Base-by-base conservation (phyloP, 2,888 invertebrate species). In the Drosophila suboccidentalis region DNA sequence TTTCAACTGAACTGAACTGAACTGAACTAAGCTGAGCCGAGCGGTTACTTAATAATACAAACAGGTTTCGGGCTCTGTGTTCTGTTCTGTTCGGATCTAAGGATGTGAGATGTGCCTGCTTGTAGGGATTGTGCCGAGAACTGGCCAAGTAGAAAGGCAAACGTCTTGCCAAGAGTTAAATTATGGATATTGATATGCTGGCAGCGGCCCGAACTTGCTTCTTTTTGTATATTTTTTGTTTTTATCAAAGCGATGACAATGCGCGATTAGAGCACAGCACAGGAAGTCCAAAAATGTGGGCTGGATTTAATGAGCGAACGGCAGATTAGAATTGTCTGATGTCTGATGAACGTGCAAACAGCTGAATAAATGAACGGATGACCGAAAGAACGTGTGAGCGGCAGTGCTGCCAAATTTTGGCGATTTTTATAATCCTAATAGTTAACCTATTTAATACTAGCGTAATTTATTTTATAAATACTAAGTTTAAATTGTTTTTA, bases 41-140 rank as follows among this genome's bases (percentile, higher is more conserved):
- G 60, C 76, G 83, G 86, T 85, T 88, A 85, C 84, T 85, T 83
- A 85, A 88, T 88, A 85, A 86, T 86, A 70, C 88, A 88, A 85
- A 88, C 84, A 69, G 88, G 84, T 85, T 85, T 87, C 66, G 47
- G 46, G 36, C 36, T 50, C 34, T 17, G 49, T 32, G 19, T n/a
- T 47, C n/a, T 32, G 10, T 44, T 39, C 55, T 32, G 10, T 44
- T 39, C 55, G 11, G 39, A 47, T 59, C 69, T 54, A 64, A 80
- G 79, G 82, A 81, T 78, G 71, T 44, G 32, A 53, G 43, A 11
- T 11, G 29, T 47, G 50, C 41, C 22, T 22, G 26, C 26, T 39
- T 38, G 19, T 22, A 62, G 55, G 57, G 61, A 57, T 51, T 67
- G 49, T 41, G 26, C 13, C 34, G 19, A 34, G 46, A 43, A 43